Evolutionary conservation across 2,113 vertebrate genomes (phyloP).

Genomic region (Peucedramus taeniatus): DNA sequence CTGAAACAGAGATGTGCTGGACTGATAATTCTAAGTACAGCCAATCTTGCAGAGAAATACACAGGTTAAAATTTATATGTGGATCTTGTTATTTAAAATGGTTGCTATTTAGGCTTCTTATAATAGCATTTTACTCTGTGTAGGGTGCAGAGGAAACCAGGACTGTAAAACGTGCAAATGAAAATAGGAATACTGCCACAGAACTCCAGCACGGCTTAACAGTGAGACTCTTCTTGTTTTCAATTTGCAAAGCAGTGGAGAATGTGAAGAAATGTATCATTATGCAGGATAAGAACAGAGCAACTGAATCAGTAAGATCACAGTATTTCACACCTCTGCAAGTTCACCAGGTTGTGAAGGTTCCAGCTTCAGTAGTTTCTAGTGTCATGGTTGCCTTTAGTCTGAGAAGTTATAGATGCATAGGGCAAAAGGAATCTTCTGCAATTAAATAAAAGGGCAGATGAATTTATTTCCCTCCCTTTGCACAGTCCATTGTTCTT

Average conservation of each 20-base stretch:
- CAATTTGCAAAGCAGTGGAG: neutral
- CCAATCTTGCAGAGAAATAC: neutral
- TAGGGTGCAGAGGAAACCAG: neutral
- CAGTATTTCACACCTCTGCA: neutral
- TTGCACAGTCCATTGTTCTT: conserved; percentile 49
- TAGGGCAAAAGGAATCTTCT: neutral
- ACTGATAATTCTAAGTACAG: conserved; percentile 20
- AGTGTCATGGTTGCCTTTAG: neutral
- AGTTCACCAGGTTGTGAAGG: neutral
- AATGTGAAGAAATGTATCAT: neutral
- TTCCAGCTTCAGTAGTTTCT: neutral
- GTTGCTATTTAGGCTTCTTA: neutral
- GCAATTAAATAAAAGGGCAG: neutral
- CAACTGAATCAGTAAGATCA: neutral
- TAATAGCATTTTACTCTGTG: neutral
- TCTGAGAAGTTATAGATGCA: neutral
- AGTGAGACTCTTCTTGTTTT: neutral
- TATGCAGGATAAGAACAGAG: neutral
- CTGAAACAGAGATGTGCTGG: conserved; percentile 33
- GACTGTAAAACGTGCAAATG: neutral
- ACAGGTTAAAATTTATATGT: conserved; percentile 10
- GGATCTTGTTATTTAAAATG: neutral
- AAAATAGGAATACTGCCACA: neutral
- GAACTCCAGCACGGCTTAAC: neutral
- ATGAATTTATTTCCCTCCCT: conserved; percentile 47